These are phyloP conservation scores for Eustalomyia histrio DNA, from an alignment of 2,888 invertebrate species.

Conservation along the genomic window DNA sequence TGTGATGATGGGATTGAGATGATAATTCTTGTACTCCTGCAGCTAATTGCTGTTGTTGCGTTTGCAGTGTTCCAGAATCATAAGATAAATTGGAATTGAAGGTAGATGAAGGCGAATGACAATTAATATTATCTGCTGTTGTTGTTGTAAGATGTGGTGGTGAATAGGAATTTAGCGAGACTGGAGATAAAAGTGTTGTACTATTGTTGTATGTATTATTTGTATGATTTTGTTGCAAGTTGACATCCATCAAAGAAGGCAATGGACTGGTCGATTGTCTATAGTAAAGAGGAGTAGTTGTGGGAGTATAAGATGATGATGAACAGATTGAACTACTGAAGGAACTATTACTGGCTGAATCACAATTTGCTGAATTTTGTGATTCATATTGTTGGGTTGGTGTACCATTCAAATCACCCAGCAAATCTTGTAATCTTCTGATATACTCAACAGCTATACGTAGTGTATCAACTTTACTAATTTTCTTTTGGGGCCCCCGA, in stretches of 20 bases:
- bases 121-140: slow-evolving; percentile 58
- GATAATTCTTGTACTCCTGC: slow-evolving; percentile 64
- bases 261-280: slow-evolving; percentile 50
- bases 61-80: slow-evolving; percentile 72
- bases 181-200: slow-evolving; percentile 71
- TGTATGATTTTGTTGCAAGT: slow-evolving; percentile 50
- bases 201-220: slow-evolving; percentile 63
- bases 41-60: slow-evolving; percentile 64
- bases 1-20: not conserved
- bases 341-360: slow-evolving; percentile 73
- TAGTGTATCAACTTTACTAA: slow-evolving; percentile 94
- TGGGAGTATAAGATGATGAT: slow-evolving; percentile 43
- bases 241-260: slow-evolving; percentile 51
- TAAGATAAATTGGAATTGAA: slow-evolving; percentile 77
- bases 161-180: slow-evolving; percentile 70
- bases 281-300: slow-evolving; percentile 54
- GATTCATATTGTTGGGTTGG: slow-evolving; percentile 35
- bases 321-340: slow-evolving; percentile 61
- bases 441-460: slow-evolving; percentile 95
- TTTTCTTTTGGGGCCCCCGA: slow-evolving; percentile 88
- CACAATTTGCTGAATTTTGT: slow-evolving; percentile 80
- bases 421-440: slow-evolving; percentile 87
- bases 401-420: slow-evolving; percentile 78
- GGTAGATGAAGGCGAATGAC: slow-evolving; percentile 75
- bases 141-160: slow-evolving; percentile 47